These are phyloP conservation scores for Pedionomus torquatus DNA, from an alignment of 2,113 vertebrate species.

Conservation along the genomic window DNA sequence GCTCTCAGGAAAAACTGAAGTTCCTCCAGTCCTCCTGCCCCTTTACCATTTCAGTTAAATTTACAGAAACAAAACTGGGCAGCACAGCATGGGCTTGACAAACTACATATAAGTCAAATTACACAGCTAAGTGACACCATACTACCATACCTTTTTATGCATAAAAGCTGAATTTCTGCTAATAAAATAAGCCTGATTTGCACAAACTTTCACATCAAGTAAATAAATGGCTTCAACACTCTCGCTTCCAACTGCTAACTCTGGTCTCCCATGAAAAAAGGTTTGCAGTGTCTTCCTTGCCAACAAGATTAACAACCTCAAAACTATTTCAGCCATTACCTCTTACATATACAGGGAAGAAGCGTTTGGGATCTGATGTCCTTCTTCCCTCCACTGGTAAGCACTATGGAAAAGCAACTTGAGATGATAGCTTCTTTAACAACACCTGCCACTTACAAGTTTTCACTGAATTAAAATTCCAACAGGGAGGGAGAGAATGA, in stretches of 20 bases:
- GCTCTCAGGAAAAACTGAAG: not conserved
- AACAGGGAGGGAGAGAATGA: not conserved
- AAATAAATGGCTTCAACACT: not conserved
- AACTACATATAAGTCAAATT: not conserved
- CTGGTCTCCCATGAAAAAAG: not conserved
- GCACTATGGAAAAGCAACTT: not conserved
- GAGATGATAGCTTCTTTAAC: not conserved
- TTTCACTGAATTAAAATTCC: not conserved
- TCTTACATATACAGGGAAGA: not conserved
- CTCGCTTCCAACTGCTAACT: not conserved
- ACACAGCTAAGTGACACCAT: not conserved
- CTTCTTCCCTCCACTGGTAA: not conserved
- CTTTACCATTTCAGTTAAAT: not conserved
- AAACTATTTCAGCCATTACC: not conserved
- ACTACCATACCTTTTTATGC: not conserved
- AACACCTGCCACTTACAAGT: not conserved
- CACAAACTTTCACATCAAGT: not conserved
- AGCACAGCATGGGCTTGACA: not conserved
- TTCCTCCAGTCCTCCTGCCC: not conserved
- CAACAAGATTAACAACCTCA: not conserved
- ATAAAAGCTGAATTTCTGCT: not conserved
- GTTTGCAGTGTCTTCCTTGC: not conserved
- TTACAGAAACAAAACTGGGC: not conserved
- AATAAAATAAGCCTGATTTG: not conserved
- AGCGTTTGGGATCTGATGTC: rapidly evolving